Base-by-base conservation (phyloP, 2,113 vertebrate species). In the Xiphophorus maculatus region DNA sequence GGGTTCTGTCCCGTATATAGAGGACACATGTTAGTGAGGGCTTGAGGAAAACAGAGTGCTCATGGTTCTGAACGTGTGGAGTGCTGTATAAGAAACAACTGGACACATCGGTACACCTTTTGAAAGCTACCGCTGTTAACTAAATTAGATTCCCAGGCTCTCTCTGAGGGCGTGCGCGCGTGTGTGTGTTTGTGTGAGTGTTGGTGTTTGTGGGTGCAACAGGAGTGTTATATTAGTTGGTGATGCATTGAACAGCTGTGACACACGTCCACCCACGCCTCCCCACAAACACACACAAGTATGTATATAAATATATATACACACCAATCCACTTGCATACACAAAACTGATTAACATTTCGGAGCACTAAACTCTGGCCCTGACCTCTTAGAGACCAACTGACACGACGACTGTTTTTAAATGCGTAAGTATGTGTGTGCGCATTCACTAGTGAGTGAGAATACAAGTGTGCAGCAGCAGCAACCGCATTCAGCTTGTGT, bases 201-300 rank as follows among this genome's bases (percentile, higher is more conserved):
- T 81, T 70, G 72, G 80, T 82, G 74, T 83, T 29, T 85, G 79
- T 62, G 86, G 67, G 76, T 58, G 60, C 60, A 80, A 66, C 63
- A 68, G 69, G 81, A 84, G 90, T 89, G 86, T 90, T 87, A 87
- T 87, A 88, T 91, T 89, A 84, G 81, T 83, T 81, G 74, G 79
- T 91, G 91, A 93, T 92, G 86, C 88, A 84, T 54, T 82, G 65
- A 89, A 80, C 92, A 93, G 92, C 92, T 93, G 92, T 90, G 82
- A 76, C 64, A 84, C 78, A 86, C 28, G 44, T 42, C 32, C 63
- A 62, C 74, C 27, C 68, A 32, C 71, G 35, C 51, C 19, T 44
- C 66, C 33, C 77, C 69, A 69, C 64, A 73, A 61, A 71, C 54
- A 67, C 64, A 48, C 14, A 66, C 51, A 37, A 54, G 75, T 40